Evolutionary conservation across 2,797 vertebrate genomes (phyloP).

Genomic region (Dermochelys coriacea): DNA sequence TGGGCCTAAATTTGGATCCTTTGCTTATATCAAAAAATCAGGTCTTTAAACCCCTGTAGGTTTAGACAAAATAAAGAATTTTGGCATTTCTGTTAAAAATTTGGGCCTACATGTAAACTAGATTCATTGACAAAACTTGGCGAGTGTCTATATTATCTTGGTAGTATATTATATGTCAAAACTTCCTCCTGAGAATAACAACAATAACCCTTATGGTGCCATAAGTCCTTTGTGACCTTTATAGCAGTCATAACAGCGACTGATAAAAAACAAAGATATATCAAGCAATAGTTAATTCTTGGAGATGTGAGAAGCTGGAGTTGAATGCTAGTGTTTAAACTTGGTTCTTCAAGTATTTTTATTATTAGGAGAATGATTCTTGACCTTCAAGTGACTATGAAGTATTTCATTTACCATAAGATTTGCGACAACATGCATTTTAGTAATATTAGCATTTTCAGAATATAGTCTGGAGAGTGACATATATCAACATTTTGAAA

Average conservation of each 20-base stretch:
- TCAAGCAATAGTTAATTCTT: conserved; percentile 50
- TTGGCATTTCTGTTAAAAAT: conserved; percentile 40
- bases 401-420: conserved; percentile 54
- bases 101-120: conserved; percentile 13
- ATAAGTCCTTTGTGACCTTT: conserved; percentile 73
- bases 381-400: conserved; percentile 53
- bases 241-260: conserved; percentile 80
- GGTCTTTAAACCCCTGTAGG: background rate
- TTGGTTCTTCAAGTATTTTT: background rate
- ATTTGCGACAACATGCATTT: conserved; percentile 50
- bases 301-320: conserved; percentile 3
- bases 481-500: conserved; percentile 63
- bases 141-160: conserved; percentile 61
- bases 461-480: conserved; percentile 45
- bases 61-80: background rate
- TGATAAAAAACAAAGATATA: conserved; percentile 75
- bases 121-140: conserved; percentile 46
- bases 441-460: conserved; percentile 40
- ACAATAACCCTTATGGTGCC: conserved; percentile 73
- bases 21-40: conserved; percentile 13
- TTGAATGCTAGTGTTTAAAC: background rate
- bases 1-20: background rate
- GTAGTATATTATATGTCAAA: conserved; percentile 72
- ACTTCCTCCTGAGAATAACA: conserved; percentile 76
- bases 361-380: conserved; percentile 22